These are phyloP conservation scores for Saguinus midas DNA, from an alignment of 2,113 vertebrate species.

Conservation along the genomic window DNA sequence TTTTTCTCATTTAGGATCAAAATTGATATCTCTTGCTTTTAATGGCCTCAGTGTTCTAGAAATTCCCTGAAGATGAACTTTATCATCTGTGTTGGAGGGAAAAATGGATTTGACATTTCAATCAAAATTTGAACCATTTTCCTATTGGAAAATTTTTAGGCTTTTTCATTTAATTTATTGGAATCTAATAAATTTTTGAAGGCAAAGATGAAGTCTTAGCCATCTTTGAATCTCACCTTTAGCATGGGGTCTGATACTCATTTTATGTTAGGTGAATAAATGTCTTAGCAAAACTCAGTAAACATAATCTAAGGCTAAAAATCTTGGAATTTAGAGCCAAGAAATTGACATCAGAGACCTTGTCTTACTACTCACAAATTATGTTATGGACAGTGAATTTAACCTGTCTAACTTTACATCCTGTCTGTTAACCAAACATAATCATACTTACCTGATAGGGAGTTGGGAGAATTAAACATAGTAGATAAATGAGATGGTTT, in stretches of 20 bases:
- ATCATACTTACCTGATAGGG: neutral
- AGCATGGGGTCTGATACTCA: neutral
- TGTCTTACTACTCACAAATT: neutral
- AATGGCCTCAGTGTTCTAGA: neutral
- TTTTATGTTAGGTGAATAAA: neutral
- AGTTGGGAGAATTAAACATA: neutral
- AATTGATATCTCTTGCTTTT: neutral
- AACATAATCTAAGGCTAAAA: neutral
- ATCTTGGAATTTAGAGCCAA: neutral
- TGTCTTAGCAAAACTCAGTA: neutral
- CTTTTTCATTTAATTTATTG: neutral
- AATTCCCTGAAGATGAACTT: neutral
- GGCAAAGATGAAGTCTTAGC: neutral
- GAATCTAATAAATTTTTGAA: neutral
- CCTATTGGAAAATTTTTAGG: neutral
- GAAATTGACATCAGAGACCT: neutral
- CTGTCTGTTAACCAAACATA: neutral
- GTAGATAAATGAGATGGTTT: neutral
- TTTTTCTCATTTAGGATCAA: conserved; percentile 29
- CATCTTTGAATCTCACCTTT: neutral
- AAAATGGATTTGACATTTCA: neutral
- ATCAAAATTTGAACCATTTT: neutral
- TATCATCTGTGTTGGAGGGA: neutral
- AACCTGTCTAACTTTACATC: neutral
- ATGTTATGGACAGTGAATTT: neutral